Conservation (phyloP, 2,113 vertebrate species). For the Shinisaurus crocodilurus region DNA sequence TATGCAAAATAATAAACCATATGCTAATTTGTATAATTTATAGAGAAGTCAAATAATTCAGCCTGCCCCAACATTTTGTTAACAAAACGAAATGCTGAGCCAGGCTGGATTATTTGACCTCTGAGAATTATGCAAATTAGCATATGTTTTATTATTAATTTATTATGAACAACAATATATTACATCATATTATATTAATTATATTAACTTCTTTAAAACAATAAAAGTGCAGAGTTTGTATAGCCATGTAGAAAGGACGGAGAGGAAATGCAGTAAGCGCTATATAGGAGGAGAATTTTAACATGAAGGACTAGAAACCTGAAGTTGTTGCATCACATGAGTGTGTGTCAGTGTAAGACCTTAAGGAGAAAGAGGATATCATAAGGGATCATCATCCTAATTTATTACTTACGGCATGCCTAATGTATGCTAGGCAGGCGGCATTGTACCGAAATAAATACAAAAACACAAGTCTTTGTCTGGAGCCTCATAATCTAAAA, state of each 20-base stretch:
- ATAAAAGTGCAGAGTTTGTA: not conserved
- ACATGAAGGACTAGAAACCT: not conserved
- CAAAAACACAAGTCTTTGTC: not conserved
- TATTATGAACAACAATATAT: too few species aligned
- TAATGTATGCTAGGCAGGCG: not conserved
- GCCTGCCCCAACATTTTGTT: not conserved
- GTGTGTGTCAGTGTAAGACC: not conserved
- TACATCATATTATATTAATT: too few species aligned
- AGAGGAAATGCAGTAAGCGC: not conserved
- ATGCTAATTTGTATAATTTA: not conserved
- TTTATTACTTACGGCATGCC: not conserved
- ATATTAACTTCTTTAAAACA: too few species aligned
- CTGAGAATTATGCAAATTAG: too few species aligned
- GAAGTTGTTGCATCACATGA: not conserved
- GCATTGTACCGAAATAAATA: not conserved
- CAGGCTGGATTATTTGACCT: too few species aligned
- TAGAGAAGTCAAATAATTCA: not conserved
- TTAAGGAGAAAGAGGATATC: not conserved
- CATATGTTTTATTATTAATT: too few species aligned
- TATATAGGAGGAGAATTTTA: not conserved
- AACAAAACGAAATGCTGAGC: not conserved
- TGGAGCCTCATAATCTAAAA: not conserved
- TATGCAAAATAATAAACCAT: not conserved
- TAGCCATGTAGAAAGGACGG: not conserved
- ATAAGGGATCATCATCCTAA: not conserved